Base-by-base conservation (phyloP, 2,797 vertebrate species). In the Alectoris magna region DNA sequence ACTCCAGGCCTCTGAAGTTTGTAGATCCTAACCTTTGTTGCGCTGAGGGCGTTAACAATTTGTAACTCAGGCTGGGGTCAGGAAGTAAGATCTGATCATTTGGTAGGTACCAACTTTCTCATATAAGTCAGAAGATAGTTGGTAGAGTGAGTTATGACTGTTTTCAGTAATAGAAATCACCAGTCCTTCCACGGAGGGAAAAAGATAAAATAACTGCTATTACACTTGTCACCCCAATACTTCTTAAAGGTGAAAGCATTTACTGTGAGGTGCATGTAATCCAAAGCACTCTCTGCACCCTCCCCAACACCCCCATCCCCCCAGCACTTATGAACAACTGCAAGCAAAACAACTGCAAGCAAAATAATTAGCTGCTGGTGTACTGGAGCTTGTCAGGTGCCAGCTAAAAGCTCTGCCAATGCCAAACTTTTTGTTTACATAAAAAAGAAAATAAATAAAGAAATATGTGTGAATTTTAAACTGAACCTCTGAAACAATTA, bases 401-500 rank as follows among this genome's bases (percentile, higher is more conserved):
- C 88, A 95, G 39, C 68, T 43, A 29, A 36, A 27, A 68, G 8
- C 38, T 49, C 31, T 67, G 63, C 36, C 58, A 9, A 22, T 1
- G 27, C 71, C 85, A 90, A 76, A 62, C 34, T 72, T 71, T 66
- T 72, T 71, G 44, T 95, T 88, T 91, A 71, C 66, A 21, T 24
- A 34, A 46, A 34, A 74, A 68, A 48, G 9, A 39, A 87, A 84
- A 85, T 8, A 94, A 87, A 93, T 17, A 82, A 80, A 71, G 43
- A 84, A 88, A 84, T 77, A 44, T 87, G 73, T 66, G 73, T 87
- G 77, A 91, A 74, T 92, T 88, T 90, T 56, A 68, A 90, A 81
- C 66, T 1, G 2, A 91, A 38, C 48, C 51, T 64, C 88, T 79
- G 55, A 94, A 96, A 94, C 88, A 94, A 96, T 95, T 82, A 95